phyloP scores from a whole-genome alignment of 2,888 invertebrate genomes.

The Torymus auratus region DNA sequence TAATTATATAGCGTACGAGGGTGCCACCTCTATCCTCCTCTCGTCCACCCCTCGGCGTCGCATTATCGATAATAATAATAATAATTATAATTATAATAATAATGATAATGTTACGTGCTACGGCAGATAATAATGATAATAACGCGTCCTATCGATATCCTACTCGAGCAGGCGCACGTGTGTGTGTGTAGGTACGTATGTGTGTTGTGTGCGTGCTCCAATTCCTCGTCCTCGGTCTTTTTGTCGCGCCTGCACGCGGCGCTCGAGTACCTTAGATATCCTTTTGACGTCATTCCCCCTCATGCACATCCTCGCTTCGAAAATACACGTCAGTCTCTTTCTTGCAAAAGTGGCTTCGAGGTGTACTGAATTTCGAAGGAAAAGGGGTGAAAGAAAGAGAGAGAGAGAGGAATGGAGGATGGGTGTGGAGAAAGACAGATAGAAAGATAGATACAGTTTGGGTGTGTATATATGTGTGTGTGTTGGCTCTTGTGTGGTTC shows the following conservation, averaged over 20 bases:
- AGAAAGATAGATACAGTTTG: too few relatives aligned
- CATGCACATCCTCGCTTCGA: too few relatives aligned
- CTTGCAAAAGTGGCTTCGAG: too few relatives aligned
- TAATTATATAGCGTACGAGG: conserved; percentile 9
- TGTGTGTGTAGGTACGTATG: background rate
- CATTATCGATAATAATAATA: conserved; percentile 37
- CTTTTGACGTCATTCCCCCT: too few relatives aligned
- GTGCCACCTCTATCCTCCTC: background rate
- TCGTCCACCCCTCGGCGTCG: conserved; percentile 11
- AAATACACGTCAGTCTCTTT: too few relatives aligned
- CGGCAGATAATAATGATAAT: conserved; percentile 42
- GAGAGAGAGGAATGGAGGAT: too few relatives aligned
- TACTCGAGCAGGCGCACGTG: conserved; percentile 18
- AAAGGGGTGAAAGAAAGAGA: too few relatives aligned
- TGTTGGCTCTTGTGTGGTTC: background rate
- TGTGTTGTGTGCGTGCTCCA: conserved; percentile 12
- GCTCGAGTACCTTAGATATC: too few relatives aligned
- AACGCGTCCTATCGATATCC: conserved; percentile 31
- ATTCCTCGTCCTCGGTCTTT: conserved; percentile 34
- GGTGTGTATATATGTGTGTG: too few relatives aligned
- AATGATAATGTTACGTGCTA: conserved; percentile 42
- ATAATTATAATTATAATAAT: conserved; percentile 33
- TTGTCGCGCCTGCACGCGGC: background rate
- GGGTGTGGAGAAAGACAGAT: too few relatives aligned
- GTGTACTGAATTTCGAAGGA: too few relatives aligned